Percentiles rank a stretch among this genome's conserved stretches.
Evolutionary conservation across 2,888 invertebrate species (phyloP).

Genomic region (Hartigia nigra): DNA sequence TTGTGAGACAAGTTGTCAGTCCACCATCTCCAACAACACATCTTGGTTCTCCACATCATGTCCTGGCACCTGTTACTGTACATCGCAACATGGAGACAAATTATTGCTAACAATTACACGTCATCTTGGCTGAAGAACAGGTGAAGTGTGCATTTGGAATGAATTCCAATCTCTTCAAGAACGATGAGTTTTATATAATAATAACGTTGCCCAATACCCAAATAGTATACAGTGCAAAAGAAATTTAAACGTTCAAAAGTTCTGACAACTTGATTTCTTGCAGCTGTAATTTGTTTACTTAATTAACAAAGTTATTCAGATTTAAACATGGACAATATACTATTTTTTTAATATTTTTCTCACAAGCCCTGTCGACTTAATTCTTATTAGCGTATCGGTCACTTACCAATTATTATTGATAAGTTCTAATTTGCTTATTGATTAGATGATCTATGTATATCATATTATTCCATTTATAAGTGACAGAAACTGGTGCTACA

Average conservation of each 20-base stretch:
- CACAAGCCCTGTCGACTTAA: not conserved
- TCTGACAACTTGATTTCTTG: not conserved
- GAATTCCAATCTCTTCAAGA: not conserved
- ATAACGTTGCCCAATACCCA: not conserved
- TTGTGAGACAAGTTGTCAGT: slow-evolving; percentile 52
- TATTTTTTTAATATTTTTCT: not conserved
- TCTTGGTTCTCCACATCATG: slow-evolving; percentile 71
- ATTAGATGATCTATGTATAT: not conserved
- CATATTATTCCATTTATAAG: not conserved
- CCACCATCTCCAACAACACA: slow-evolving; percentile 69
- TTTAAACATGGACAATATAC: not conserved
- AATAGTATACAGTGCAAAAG: not conserved
- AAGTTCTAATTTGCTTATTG: not conserved
- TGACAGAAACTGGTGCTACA: not conserved
- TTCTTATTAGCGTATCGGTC: not conserved
- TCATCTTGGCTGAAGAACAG: not conserved
- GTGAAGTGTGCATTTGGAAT: not conserved
- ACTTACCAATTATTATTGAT: not conserved
- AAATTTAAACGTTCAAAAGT: not conserved
- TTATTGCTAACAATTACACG: slow-evolving; percentile 58
- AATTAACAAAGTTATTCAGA: not conserved
- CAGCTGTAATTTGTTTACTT: not conserved
- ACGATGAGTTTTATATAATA: not conserved
- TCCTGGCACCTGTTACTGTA: slow-evolving; percentile 90
- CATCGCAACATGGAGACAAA: slow-evolving; percentile 89